A percentile compares a stretch with the other conserved stretches of the same genome.
These are phyloP conservation scores for Polietes domitor DNA, from an alignment of 2,888 invertebrate genomes.

Conservation along the genomic window DNA sequence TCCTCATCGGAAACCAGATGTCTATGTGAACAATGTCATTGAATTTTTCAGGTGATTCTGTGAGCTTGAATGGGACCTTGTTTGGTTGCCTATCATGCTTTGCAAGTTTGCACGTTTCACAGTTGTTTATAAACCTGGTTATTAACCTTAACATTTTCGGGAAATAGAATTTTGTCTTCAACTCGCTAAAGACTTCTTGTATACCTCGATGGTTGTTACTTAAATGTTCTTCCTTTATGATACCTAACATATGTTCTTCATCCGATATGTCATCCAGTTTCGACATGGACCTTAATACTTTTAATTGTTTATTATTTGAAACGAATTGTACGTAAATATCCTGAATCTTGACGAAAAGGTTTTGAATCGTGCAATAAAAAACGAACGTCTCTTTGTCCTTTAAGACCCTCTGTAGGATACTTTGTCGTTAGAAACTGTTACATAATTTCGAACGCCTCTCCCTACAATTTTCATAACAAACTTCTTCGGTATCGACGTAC, in stretches of 20 bases:
- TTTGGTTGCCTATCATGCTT: constrained; percentile 39
- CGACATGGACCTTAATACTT: background rate
- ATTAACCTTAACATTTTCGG: background rate
- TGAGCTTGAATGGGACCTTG: constrained; percentile 30
- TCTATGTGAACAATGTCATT: constrained; percentile 47
- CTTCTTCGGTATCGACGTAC: background rate
- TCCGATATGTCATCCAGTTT: background rate
- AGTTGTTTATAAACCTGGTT: constrained; percentile 42
- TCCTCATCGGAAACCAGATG: constrained; percentile 39
- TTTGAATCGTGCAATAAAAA: background rate
- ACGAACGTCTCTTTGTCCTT: background rate
- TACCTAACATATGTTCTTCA: background rate
- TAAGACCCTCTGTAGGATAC: background rate
- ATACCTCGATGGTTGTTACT: too few species aligned
- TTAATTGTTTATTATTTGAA: background rate
- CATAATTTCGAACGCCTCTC: background rate
- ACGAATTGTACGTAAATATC: background rate
- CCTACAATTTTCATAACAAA: background rate
- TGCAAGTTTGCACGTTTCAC: constrained; percentile 25
- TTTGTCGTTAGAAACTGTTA: background rate
- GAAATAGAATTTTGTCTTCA: background rate
- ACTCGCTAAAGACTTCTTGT: background rate
- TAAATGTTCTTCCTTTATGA: background rate
- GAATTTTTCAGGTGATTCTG: constrained; percentile 22
- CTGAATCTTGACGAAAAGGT: background rate